A percentile compares a stretch with the other conserved stretches of the same genome.
Conservation (phyloP, 1,140 invertebrate species). For the Leptinotarsa texana region DNA sequence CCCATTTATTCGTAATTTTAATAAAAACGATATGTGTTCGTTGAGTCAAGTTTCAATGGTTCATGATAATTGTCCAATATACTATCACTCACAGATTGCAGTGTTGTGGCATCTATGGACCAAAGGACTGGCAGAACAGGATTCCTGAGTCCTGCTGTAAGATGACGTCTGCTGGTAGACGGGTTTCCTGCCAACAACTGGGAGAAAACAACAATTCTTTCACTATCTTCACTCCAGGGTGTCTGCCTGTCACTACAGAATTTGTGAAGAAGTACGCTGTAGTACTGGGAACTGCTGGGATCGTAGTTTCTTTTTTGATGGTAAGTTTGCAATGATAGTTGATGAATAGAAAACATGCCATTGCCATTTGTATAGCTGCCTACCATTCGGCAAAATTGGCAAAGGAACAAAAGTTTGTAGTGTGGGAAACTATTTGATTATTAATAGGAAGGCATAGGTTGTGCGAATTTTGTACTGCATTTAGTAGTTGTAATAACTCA, state of each 20-base stretch:
- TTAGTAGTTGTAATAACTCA: too few species aligned
- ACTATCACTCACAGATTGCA: constrained; percentile 62
- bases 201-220: constrained; percentile 60
- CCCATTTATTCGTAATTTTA: background rate
- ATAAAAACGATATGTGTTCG: too few species aligned
- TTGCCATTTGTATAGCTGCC: too few species aligned
- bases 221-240: constrained; percentile 74
- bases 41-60: too few species aligned
- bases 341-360: too few species aligned
- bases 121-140: constrained; percentile 73
- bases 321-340: constrained; percentile 56
- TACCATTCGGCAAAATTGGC: too few species aligned
- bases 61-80: too few species aligned
- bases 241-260: constrained; percentile 68
- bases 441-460: too few species aligned
- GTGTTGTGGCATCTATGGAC: constrained; percentile 78
- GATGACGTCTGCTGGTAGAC: constrained; percentile 65
- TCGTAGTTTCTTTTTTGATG: constrained; percentile 81
- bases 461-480: too few species aligned
- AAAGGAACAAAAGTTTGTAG: too few species aligned
- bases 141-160: constrained; percentile 81
- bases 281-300: constrained; percentile 78
- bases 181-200: constrained; percentile 65
- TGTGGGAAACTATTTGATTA: too few species aligned
- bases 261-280: constrained; percentile 78